phyloP scores from a whole-genome alignment of 2,113 vertebrate species.

The Neoarius graeffei region DNA sequence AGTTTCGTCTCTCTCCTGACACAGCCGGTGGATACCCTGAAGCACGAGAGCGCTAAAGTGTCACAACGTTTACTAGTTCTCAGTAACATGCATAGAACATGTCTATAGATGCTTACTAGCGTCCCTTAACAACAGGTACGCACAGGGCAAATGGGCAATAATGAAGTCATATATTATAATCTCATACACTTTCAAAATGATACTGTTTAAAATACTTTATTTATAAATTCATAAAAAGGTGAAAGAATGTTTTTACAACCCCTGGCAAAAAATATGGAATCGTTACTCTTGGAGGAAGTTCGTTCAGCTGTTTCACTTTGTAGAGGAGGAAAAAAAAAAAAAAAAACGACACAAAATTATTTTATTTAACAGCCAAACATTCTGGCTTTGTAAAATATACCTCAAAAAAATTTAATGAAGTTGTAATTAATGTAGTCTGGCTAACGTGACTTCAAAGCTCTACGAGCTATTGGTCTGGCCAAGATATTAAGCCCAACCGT shows the following conservation, averaged over 20 bases:
- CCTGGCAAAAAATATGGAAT: no score
- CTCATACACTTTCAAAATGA: neutral
- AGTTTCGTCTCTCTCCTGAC: slow-evolving; percentile 66
- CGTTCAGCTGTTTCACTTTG: no score
- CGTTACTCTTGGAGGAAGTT: no score
- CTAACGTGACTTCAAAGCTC: no score
- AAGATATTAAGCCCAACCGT: no score
- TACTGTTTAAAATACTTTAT: neutral
- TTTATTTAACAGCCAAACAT: no score
- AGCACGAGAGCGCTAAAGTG: neutral
- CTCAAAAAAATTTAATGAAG: no score
- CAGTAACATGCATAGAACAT: neutral
- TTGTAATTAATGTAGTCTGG: no score
- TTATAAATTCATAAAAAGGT: neutral
- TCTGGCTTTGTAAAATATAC: no score
- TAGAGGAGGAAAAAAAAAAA: no score
- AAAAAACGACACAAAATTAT: no score
- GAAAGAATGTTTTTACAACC: neutral
- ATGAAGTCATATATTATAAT: neutral
- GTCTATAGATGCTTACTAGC: neutral
- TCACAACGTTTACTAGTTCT: neutral
- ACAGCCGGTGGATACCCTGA: slow-evolving; percentile 72
- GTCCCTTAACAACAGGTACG: neutral
- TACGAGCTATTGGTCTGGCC: no score
- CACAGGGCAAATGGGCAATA: neutral